Base-by-base conservation (phyloP, 2,797 vertebrate species). In the Pseudomugil tenellus region DNA sequence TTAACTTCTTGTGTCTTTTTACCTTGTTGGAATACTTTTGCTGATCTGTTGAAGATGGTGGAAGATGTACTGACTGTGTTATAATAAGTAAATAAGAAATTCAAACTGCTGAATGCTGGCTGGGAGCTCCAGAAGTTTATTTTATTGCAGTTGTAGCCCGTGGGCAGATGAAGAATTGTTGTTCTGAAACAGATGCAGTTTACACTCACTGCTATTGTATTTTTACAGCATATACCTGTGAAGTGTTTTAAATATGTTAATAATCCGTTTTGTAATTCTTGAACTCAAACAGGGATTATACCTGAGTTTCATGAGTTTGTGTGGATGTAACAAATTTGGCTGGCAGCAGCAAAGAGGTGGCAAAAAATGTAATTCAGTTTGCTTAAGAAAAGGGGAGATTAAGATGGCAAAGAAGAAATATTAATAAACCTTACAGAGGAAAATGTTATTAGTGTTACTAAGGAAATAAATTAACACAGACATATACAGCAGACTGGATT, bases 151-250 rank as follows among this genome's bases (percentile, higher is more conserved):
- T 43, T 77, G 66, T 37, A 72, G 69, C 74, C 72, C 63, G 70
- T 84, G 74, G 74, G 79, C 55, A 63, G 71, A 43, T 66, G 70
- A 58, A 81, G 75, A 84, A 79, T 87, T 80, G 83, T 72, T 61
- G 52, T 48, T 65, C 41, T 43, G 53, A 63, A 55, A 64, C 83
- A 76, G 74, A 71, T 56, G 60, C 57, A 56, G 37, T 67, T 81
- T 58, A 55, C 76, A 57, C 39, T 73, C 65, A 70, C 23, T 16
- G 71, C 56, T 63, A 65, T 60, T 64, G 23, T 28, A 60, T 63
- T 74, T 34, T 16, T 57, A 34, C 68, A 59, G 74, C 5, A 6
- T 77, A 74, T 80, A 74, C 70, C 79, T 83, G 73, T 79, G 67
- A 80, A 79, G 70, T 56, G 64, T 17, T 61, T 28, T 67, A 21